A percentile compares a stretch with the other conserved stretches of the same genome.
Conservation (phyloP, 2,888 invertebrate species). For the Ennomos quercinarius region DNA sequence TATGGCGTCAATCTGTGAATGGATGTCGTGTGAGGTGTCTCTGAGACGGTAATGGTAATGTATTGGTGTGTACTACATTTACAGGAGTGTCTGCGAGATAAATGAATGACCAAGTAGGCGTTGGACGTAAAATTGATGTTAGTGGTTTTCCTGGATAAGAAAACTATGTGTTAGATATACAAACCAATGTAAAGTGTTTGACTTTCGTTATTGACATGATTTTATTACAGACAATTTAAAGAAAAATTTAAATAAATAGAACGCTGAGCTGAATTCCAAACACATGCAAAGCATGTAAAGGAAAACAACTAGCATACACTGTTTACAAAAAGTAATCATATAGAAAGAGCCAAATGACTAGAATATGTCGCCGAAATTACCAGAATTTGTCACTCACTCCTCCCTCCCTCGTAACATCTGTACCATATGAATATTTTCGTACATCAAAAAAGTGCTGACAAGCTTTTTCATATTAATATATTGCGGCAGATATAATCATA, state of each 20-base stretch:
- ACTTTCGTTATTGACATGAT: no score
- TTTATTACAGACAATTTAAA: no score
- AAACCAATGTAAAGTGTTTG: no score
- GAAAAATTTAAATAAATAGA: no score
- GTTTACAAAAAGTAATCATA: no score
- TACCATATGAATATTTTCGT: conserved; percentile 1
- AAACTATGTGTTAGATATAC: neutral
- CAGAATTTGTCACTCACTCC: no score
- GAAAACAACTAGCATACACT: no score
- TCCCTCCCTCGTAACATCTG: no score
- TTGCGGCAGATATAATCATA: conserved; percentile 24
- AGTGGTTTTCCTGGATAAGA: neutral
- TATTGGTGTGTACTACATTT: conserved; percentile 14
- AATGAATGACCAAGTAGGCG: conserved; percentile 11
- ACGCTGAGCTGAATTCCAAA: no score
- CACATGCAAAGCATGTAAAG: no score
- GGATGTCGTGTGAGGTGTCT: conserved; percentile 22
- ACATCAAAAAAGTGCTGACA: neutral
- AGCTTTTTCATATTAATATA: conserved; percentile 11
- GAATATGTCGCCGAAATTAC: no score
- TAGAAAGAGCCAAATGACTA: no score
- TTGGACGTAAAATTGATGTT: conserved; percentile 5
- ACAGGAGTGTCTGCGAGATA: conserved; percentile 11
- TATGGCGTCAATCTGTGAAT: conserved; percentile 29
- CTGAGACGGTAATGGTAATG: conserved; percentile 14